Conservation (phyloP, 2,797 vertebrate species). For the Triplophysa yarkandensis region DNA sequence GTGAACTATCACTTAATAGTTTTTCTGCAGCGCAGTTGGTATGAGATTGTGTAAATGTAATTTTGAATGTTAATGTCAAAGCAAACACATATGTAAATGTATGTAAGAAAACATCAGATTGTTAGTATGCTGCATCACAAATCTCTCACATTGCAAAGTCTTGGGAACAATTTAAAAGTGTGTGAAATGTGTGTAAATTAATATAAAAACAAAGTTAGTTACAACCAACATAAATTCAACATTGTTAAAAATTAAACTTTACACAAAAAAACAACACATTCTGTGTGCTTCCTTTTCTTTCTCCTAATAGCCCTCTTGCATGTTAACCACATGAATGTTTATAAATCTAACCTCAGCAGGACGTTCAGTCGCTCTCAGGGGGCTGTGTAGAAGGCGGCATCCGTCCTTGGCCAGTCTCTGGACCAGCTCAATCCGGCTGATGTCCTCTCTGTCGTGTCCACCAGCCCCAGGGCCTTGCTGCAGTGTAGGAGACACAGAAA, state of each 20-base stretch:
- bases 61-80: no score
- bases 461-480: constrained; percentile 70
- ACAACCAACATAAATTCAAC: no score
- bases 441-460: constrained; percentile 70
- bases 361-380: constrained; percentile 78
- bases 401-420: constrained; percentile 92
- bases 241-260: no score
- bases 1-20: no score
- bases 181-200: no score
- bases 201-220: no score
- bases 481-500: constrained; percentile 86
- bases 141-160: no score
- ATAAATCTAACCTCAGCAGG: constrained; percentile 71
- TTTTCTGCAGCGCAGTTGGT: no score
- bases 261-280: no score
- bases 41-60: no score
- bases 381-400: constrained; percentile 83
- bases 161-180: no score
- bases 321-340: neutral
- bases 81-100: no score
- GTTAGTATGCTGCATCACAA: neutral
- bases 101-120: neutral
- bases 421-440: constrained; percentile 87
- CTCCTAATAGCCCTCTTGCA: neutral
- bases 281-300: neutral